These are phyloP conservation scores for Ciconia boyciana DNA, from an alignment of 2,113 vertebrate genomes.

Conservation along the genomic window DNA sequence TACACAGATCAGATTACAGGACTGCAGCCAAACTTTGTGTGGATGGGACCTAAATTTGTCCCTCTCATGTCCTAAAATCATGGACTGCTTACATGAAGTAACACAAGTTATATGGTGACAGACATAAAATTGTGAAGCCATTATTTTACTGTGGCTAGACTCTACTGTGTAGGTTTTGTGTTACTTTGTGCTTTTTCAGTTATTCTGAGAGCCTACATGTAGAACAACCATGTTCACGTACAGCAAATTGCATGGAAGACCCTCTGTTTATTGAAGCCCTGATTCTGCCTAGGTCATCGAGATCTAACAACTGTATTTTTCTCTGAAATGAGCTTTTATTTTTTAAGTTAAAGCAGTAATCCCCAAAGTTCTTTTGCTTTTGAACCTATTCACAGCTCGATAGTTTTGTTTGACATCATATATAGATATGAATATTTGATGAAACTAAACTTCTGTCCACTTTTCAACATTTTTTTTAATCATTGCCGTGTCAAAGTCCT, in stretches of 20 bases:
- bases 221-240: neutral
- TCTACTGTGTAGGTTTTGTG: neutral
- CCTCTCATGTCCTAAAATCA: neutral
- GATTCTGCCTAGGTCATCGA: neutral
- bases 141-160: neutral
- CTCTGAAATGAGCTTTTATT: neutral
- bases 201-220: neutral
- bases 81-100: neutral
- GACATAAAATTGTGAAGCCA: neutral
- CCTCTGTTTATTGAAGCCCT: neutral
- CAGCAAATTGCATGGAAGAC: neutral
- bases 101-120: neutral
- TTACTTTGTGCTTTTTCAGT: neutral
- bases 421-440: neutral
- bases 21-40: neutral
- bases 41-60: conserved; percentile 7
- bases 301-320: neutral
- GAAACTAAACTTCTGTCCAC: neutral
- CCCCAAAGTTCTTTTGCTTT: neutral
- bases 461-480: neutral
- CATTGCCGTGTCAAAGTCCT: neutral
- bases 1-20: neutral
- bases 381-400: neutral
- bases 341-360: neutral
- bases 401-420: neutral